Conservation (phyloP, 1,140 invertebrate species). For the Temnothorax longispinosus region DNA sequence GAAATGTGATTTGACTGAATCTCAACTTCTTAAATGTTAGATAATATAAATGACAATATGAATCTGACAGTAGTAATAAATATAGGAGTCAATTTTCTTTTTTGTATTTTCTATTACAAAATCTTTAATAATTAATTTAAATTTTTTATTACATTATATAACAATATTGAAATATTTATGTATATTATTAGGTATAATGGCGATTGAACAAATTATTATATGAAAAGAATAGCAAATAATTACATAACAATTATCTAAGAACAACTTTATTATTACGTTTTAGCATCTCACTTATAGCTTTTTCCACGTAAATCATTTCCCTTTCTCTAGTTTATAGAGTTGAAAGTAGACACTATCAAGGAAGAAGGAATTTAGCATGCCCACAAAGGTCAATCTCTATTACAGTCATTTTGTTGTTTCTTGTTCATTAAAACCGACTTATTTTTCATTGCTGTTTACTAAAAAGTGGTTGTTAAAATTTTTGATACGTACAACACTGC, state of each 20-base stretch:
- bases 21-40: not conserved
- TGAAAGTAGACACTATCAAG: slow-evolving; percentile 32
- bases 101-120: not conserved
- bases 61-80: not conserved
- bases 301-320: slow-evolving; percentile 33
- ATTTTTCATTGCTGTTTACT: not conserved
- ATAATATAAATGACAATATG: not conserved
- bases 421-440: not conserved
- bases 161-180: not conserved
- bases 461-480: not conserved
- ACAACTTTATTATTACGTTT: slow-evolving; percentile 6
- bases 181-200: not conserved
- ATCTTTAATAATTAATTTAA: slow-evolving; percentile 5
- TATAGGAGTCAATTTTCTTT: not conserved
- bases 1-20: not conserved
- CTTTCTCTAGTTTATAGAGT: slow-evolving; percentile 12
- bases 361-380: not conserved
- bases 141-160: not conserved
- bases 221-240: not conserved
- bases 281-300: not conserved
- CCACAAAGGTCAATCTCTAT: slow-evolving; percentile 6
- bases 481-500: not conserved
- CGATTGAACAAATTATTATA: not conserved
- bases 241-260: not conserved
- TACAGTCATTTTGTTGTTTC: not conserved